These are phyloP conservation scores for Drosophila bifasciata DNA, from an alignment of 1,140 invertebrate genomes.

Conservation along the genomic window DNA sequence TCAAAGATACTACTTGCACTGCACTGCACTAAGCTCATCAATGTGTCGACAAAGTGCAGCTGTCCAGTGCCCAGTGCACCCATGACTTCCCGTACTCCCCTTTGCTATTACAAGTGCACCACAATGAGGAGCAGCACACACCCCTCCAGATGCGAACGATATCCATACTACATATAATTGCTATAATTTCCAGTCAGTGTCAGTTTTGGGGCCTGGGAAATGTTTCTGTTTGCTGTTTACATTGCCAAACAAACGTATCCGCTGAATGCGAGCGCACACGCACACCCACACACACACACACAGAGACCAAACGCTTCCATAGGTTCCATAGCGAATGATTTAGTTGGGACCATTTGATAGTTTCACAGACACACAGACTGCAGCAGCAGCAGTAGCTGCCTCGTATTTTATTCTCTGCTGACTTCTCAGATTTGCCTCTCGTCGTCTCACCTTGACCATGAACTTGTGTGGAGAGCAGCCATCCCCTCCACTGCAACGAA, in stretches of 20 bases:
- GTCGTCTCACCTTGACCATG: slow-evolving; percentile 70
- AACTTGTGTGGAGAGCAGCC: slow-evolving; percentile 36
- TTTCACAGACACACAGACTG: slow-evolving; percentile 9
- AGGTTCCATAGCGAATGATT: slow-evolving; percentile 54
- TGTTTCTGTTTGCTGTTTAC: slow-evolving; percentile 51
- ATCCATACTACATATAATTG: slow-evolving; percentile 51
- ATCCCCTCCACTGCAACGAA: slow-evolving; percentile 8
- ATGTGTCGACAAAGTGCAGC: slow-evolving; percentile 70
- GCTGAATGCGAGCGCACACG: slow-evolving; percentile 36
- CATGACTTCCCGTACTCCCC: not conserved
- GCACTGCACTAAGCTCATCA: slow-evolving; percentile 61
- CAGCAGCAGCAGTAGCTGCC: slow-evolving; percentile 12
- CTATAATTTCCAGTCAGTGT: slow-evolving; percentile 67
- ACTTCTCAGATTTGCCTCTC: slow-evolving; percentile 37
- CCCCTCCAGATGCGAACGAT: slow-evolving; percentile 2
- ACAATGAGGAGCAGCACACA: slow-evolving; percentile 20
- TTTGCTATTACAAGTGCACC: not conserved
- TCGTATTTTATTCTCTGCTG: slow-evolving; percentile 5
- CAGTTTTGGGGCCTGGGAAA: slow-evolving; percentile 57
- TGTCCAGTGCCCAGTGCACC: slow-evolving; percentile 28
- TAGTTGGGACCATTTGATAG: slow-evolving; percentile 45
- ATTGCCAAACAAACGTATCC: slow-evolving; percentile 54
- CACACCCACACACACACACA: slow-evolving; percentile 25
- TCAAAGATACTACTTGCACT: slow-evolving; percentile 41
- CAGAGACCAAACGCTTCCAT: not conserved